Percentiles rank a stretch among this genome's conserved stretches.
Conservation (phyloP, 2,888 invertebrate species). For the Macrosiphum euphorbiae region DNA sequence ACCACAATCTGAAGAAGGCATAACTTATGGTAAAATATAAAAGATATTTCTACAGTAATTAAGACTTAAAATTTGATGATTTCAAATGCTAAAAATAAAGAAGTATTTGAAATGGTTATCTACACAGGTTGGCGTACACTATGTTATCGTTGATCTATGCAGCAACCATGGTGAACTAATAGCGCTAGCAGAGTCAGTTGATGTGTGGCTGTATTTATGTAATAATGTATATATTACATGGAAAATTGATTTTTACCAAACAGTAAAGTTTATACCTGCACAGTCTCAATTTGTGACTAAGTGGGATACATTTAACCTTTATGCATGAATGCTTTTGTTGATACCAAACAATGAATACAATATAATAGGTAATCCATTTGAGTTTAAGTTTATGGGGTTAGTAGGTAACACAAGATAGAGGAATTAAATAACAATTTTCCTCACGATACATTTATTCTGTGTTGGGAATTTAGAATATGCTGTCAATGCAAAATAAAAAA, state of each 20-base stretch:
- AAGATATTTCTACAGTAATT: background rate
- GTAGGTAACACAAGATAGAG: background rate
- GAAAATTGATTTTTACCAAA: background rate
- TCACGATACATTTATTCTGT: background rate
- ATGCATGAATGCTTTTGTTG: background rate
- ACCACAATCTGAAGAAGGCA: constrained; percentile 76
- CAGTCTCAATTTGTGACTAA: background rate
- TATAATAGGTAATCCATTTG: background rate
- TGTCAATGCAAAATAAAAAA: background rate
- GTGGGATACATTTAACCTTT: background rate
- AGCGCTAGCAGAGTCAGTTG: background rate
- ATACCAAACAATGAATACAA: background rate
- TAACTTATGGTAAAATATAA: constrained; percentile 78
- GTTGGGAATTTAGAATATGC: background rate
- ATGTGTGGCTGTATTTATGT: background rate
- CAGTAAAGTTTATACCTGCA: background rate
- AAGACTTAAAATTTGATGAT: constrained; percentile 19
- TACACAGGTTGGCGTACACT: background rate
- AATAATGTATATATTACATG: background rate
- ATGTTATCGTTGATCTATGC: background rate
- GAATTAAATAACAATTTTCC: background rate
- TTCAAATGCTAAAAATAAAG: background rate
- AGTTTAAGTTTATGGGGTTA: background rate
- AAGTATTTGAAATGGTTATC: background rate
- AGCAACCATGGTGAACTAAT: background rate